Evolutionary conservation across 2,888 invertebrate species (phyloP), one percentile per base, ranked within the genome.

Genomic region (Caenorhabditis virilis): DNA sequence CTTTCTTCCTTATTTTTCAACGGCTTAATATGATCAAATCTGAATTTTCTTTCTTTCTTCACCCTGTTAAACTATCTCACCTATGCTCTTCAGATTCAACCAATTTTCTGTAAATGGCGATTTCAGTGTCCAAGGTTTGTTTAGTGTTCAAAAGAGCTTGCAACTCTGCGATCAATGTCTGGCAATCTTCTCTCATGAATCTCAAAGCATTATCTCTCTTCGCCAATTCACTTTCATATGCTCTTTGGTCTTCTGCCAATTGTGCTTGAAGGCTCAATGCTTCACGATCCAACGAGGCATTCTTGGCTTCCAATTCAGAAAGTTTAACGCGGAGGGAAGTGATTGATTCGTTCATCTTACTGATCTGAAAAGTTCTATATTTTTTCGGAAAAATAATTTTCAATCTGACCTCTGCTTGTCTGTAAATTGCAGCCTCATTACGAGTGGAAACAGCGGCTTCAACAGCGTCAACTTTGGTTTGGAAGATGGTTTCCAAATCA

Each of bases 81-180:
- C 86, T 84, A 78, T 81, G 85, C 78, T 87, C 87, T 73, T 87
- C 87, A 36, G 85, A 84, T 78, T 87, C 87, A 76, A 87, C 79
- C 74, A 87, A 83, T 69, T 86, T 86, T 67, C 87, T 82, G 84
- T 87, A 87, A 65, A 87, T 87, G 71, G 86, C 85, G 67, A 87
- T 87, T 78, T 87, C 87, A 55, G 86, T 84, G 79, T 87, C 87
- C 68, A 87, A 80, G 13, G 85, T 85, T 52, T 86, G 84, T 72
- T 87, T 87, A 70, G 85, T 85, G 78, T 86, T 86, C 78, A 85
- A 83, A 51, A 86, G 66, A 65, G 80, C 74, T 59, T 84, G 81
- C 20, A 80, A 69, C 52, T 80, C 80, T 16, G 78, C 56, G 27
- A 85, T 85, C 25, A 86, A 77, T 27, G 85, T 84, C 49, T 78